Base-by-base conservation (phyloP, 1,140 invertebrate genomes). In the Drosophila pseudoananassae region DNA sequence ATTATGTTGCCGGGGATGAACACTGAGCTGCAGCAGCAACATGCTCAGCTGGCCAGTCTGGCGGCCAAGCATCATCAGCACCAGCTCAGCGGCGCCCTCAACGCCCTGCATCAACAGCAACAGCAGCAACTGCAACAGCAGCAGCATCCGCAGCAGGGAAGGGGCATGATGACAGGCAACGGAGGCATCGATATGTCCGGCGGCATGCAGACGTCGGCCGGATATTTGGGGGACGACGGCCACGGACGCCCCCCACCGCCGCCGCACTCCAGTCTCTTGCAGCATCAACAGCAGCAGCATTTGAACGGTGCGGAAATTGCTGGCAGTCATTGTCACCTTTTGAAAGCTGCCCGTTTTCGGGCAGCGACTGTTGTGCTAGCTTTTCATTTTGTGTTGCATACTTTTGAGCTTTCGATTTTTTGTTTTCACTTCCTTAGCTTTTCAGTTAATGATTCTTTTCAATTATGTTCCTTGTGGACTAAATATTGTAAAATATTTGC, bases 201-300 rank as follows among this genome's bases (percentile, higher is more conserved):
- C 15, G 85, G 81, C 74, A 78, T 91, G 36, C 89, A 91, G 45
- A 72, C 90, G 64, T 47, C 84, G 29, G 58, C 50, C 7, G 68
- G 68, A 27, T 91, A 78, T 55, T 80, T 87, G 87, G 94, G 93
- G 74, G 93, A 94, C 91, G 94, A 95, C 85, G 93, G 94, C 69
- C 92, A 95, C 87, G 93, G 94, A 69, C 92, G 92, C 43, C 95
- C 94, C 68, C 94, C 94, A 60, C 95, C 94, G 69, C 94, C 93
- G 60, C 94, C 94, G 66, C 94, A 93, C 92, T 94, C 94, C 85
- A 96, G 96, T 92, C 93, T 98, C 84, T 95, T 98, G 92, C 96
- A 97, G 90, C 79, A 96, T 12, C 57, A 65, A 31, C 93, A 97
- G 82, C 95, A 97, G 91, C 73, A 85, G 61, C 84, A 88, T 53